These are phyloP conservation scores for Griposia aprilina DNA, from an alignment of 2,888 invertebrate species.

Conservation along the genomic window DNA sequence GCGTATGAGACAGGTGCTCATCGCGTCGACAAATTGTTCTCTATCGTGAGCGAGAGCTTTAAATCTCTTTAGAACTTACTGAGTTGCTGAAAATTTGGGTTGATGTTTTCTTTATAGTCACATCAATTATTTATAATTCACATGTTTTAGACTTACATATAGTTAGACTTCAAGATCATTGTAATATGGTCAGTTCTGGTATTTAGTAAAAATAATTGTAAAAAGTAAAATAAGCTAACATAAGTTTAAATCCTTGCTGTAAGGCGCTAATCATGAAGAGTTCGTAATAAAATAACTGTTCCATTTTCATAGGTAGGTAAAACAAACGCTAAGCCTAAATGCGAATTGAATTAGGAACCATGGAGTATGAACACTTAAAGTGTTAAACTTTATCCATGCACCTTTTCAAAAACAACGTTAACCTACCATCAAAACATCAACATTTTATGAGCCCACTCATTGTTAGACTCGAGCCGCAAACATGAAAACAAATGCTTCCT, in stretches of 20 bases:
- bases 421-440: constrained; percentile 62
- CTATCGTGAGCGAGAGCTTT: constrained; percentile 75
- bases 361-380: not conserved
- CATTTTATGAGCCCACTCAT: constrained; percentile 71
- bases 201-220: not conserved
- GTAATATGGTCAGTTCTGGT: not conserved
- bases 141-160: not conserved
- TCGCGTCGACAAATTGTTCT: constrained; percentile 85
- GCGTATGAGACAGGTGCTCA: constrained; percentile 86
- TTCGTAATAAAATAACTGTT: no score
- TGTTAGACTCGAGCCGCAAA: constrained; percentile 78
- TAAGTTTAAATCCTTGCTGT: not conserved
- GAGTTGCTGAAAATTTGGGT: constrained; percentile 16
- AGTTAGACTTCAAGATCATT: not conserved
- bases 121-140: not conserved
- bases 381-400: not conserved
- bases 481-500: constrained; percentile 88
- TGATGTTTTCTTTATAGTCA: constrained; percentile 21
- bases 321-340: not conserved
- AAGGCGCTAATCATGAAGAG: not conserved
- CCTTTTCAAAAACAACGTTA: constrained; percentile 3
- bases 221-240: not conserved
- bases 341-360: not conserved
- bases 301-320: not conserved
- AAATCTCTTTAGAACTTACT: constrained; percentile 68